Percentiles rank a stretch among this genome's conserved stretches.
These are phyloP conservation scores for Abrostola triplasia DNA, from an alignment of 2,888 invertebrate genomes.

Conservation along the genomic window DNA sequence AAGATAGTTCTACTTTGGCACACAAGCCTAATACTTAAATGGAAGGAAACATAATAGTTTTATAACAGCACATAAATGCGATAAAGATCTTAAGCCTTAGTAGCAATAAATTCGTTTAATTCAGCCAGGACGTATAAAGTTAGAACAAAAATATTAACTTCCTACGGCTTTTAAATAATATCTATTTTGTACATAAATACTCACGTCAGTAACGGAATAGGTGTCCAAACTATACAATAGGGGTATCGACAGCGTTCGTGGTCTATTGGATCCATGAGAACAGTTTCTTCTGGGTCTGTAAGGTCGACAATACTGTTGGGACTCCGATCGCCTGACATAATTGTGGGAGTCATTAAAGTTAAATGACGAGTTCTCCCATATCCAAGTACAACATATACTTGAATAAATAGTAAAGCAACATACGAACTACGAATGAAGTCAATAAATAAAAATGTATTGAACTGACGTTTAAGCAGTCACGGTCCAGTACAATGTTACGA, in stretches of 20 bases:
- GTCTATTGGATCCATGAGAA: conserved; percentile 87
- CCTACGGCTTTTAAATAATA: no score
- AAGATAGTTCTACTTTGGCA: no score
- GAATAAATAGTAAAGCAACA: background rate
- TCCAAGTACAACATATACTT: conserved; percentile 4
- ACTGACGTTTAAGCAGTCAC: conserved; percentile 1
- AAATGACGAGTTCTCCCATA: conserved; percentile 23
- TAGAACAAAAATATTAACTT: no score
- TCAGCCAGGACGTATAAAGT: no score
- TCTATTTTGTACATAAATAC: no score
- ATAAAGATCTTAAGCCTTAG: no score
- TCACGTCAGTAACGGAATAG: conserved; percentile 96
- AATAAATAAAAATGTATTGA: conserved; percentile 24
- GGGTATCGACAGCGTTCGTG: conserved; percentile 91
- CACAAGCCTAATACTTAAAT: no score
- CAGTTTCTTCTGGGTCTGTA: conserved; percentile 74
- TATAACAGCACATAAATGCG: no score
- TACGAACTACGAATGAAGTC: conserved; percentile 12
- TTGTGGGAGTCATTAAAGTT: conserved; percentile 24
- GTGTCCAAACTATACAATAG: conserved; percentile 98
- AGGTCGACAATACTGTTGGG: conserved; percentile 71
- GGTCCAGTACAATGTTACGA: background rate
- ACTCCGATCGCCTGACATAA: conserved; percentile 75
- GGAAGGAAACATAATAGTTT: no score
- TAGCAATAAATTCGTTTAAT: no score